Percentiles rank a stretch among this genome's conserved stretches.
Evolutionary conservation across 1,140 invertebrate genomes (phyloP).

Genomic region (Zaprionus africanus): DNA sequence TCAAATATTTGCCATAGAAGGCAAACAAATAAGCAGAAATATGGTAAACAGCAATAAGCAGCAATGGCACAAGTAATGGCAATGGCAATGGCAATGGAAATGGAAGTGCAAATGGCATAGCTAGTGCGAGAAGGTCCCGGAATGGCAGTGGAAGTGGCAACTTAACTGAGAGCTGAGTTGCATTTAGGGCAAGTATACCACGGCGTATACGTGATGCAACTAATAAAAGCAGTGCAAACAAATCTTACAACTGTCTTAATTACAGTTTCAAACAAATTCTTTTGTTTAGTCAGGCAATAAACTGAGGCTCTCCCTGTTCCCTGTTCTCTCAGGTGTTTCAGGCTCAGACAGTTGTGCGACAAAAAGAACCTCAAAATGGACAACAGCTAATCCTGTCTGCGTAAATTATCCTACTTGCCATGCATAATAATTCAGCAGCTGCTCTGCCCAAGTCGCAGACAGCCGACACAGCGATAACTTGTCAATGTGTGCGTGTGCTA

Average conservation of each 20-base stretch:
- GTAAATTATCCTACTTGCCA: conserved; percentile 42
- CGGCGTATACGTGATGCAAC: neutral
- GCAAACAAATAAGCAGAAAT: conserved; percentile 80
- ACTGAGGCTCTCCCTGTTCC: neutral
- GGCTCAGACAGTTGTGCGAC: conserved; percentile 6
- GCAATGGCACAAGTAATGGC: conserved; percentile 30
- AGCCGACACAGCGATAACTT: neutral
- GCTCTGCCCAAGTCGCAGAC: neutral
- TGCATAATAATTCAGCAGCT: conserved; percentile 47
- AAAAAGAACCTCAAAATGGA: conserved; percentile 34
- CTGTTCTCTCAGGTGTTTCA: neutral
- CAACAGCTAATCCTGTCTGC: conserved; percentile 56
- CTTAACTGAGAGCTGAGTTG: neutral
- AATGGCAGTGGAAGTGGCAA: too few relatives aligned
- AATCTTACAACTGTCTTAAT: neutral
- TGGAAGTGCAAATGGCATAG: neutral
- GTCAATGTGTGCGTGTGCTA: conserved; percentile 38
- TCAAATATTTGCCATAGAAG: conserved; percentile 78
- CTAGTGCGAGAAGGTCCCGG: neutral
- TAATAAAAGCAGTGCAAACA: neutral
- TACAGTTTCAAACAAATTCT: neutral
- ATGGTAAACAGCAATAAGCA: conserved; percentile 79
- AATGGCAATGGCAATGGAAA: conserved; percentile 12
- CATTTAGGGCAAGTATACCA: too few relatives aligned
- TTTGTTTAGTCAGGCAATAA: neutral